Evolutionary conservation across 1,140 invertebrate genomes (phyloP), one percentile per base, ranked within the genome.

Genomic region (Carcinoscorpius rotundicauda): DNA sequence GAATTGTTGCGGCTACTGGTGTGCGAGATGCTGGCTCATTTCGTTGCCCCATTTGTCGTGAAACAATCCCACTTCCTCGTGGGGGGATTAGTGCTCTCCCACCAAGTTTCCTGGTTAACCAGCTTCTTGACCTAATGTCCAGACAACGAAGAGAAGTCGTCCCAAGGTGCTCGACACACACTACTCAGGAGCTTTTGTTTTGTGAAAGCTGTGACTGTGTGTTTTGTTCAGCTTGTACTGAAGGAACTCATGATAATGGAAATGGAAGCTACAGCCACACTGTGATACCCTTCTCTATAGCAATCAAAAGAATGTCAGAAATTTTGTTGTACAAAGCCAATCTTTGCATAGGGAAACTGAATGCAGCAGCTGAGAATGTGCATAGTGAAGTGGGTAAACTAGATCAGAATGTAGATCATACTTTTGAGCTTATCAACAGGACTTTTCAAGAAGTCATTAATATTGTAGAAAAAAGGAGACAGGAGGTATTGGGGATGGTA

Each of bases 191-290:
- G 76, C 80, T 97, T 67, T 79, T 96, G 55, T 97, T 95, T 75
- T 97, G 93, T 77, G 93, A 97, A 77, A 93, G 91, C 0, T 97
- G 93, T 78, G 93, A 97, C 77, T 88, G 86, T 56, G 92, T 97
- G 1, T 97, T 97, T 78, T 97, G 93, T 77, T 84, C 86, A 10
- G 80, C 86, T 64, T 97, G 93, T 71, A 78, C 76, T 51, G 69
- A 68, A 50, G 75, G 73, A 29, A 66, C 68, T 49, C 76, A 77
- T 66, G 71, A 68, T 49, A 67, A 68, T 66, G 60, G 60, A 52
- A 66, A 58, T 63, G 69, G 65, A 10, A 66, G 65, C 60, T 64
- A 67, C 62, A 58, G 64, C 51, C 67, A 71, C 73, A 94, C 90
- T 55, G 90, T 95, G 67, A 93, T 96, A 73, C 93, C 93, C 48